These are phyloP conservation scores for Cochlearius cochlearius DNA, from an alignment of 2,113 vertebrate genomes.

Conservation along the genomic window DNA sequence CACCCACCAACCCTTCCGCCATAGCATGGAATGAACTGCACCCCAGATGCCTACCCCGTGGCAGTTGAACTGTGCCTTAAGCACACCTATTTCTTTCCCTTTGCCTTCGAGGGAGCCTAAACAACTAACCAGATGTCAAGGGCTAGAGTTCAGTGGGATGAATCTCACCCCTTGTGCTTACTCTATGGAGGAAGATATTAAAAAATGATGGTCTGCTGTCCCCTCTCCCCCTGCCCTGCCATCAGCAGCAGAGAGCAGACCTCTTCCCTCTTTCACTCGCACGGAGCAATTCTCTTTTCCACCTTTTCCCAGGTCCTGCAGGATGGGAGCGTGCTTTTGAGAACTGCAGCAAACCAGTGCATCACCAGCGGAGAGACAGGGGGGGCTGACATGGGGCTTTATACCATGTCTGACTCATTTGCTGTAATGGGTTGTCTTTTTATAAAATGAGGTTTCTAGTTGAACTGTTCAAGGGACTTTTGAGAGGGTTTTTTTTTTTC, in stretches of 20 bases:
- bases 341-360: not conserved
- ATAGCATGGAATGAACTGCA: fast-evolving
- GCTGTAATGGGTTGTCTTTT: not conserved
- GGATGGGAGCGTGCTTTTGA: not conserved
- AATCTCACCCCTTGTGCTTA: not conserved
- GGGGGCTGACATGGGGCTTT: not conserved
- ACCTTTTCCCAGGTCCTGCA: too few relatives aligned
- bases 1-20: not conserved
- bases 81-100: not conserved
- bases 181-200: not conserved
- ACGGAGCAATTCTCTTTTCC: not conserved
- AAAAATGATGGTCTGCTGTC: not conserved
- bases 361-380: not conserved
- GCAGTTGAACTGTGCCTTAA: not conserved
- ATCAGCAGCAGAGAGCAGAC: too few relatives aligned
- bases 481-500: not conserved
- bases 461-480: conserved; percentile 21
- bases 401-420: not conserved
- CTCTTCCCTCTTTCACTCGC: not conserved
- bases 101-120: not conserved
- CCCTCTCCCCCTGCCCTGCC: not conserved
- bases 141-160: not conserved
- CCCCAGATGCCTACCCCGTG: not conserved
- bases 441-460: not conserved
- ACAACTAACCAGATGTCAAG: too few relatives aligned